phyloP scores from a whole-genome alignment of 2,797 vertebrate species.

The Euthynnus affinis region DNA sequence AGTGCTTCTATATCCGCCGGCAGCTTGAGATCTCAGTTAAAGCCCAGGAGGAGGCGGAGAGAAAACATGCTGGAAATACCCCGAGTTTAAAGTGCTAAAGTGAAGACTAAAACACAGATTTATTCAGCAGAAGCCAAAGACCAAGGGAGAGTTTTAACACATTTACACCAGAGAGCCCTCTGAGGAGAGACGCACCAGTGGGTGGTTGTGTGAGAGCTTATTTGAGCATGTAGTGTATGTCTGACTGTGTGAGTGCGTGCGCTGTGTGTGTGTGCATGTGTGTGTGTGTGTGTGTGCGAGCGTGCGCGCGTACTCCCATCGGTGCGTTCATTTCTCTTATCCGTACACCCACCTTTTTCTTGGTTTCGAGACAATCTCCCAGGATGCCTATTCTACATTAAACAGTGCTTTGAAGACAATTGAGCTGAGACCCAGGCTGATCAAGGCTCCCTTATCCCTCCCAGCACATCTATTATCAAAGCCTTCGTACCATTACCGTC shows the following conservation, averaged over 20 bases:
- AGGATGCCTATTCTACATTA: slow-evolving; percentile 85
- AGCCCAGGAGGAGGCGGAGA: slow-evolving; percentile 78
- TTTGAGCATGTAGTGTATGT: slow-evolving; percentile 75
- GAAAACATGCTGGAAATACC: slow-evolving; percentile 84
- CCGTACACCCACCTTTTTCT: slow-evolving; percentile 84
- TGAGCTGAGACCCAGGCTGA: slow-evolving; percentile 84
- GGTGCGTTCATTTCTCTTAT: slow-evolving; percentile 80
- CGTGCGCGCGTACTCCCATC: slow-evolving; percentile 63
- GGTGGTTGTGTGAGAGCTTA: slow-evolving; percentile 80
- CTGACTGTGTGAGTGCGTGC: slow-evolving; percentile 43
- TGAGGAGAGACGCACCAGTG: slow-evolving; percentile 79
- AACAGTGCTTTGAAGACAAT: slow-evolving; percentile 88
- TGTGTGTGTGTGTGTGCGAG: slow-evolving; percentile 25
- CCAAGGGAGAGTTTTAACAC: slow-evolving; percentile 86
- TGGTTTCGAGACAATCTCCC: slow-evolving; percentile 83
- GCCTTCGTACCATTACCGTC: slow-evolving; percentile 86
- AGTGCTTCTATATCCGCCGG: slow-evolving; percentile 78
- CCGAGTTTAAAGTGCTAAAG: slow-evolving; percentile 85
- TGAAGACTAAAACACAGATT: slow-evolving; percentile 87
- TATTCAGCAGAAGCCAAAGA: slow-evolving; percentile 87
- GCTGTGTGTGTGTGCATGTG: slow-evolving; percentile 39
- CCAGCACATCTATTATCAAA: slow-evolving; percentile 87
- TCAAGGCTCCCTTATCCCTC: slow-evolving; percentile 85
- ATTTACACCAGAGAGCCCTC: slow-evolving; percentile 85
- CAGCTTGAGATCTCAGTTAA: slow-evolving; percentile 83